A percentile compares a stretch with the other conserved stretches of the same genome.
Evolutionary conservation across 2,888 invertebrate genomes (phyloP).

Genomic region (Autographa pulchrina): DNA sequence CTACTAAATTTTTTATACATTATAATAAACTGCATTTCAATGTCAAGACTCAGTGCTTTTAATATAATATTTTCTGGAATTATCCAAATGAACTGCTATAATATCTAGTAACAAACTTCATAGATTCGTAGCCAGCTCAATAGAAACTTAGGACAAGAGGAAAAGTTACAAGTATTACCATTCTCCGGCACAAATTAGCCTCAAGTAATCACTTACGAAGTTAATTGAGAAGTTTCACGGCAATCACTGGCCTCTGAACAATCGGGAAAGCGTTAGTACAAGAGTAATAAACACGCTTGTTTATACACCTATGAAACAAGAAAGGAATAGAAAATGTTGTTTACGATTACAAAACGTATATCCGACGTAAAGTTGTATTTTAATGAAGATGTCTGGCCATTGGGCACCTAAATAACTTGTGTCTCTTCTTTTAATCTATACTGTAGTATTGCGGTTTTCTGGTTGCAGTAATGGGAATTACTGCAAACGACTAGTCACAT

Average conservation of each 20-base stretch:
- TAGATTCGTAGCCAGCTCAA: slow-evolving; percentile 5
- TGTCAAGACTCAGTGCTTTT: not conserved
- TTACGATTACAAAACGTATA: not conserved
- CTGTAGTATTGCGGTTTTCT: no score
- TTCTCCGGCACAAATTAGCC: slow-evolving; percentile 14
- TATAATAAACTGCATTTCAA: not conserved
- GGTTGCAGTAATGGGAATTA: no score
- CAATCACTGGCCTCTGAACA: slow-evolving; percentile 29
- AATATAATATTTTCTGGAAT: not conserved
- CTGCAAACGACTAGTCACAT: no score
- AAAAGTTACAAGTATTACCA: not conserved
- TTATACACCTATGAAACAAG: slow-evolving; percentile 21
- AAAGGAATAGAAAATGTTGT: not conserved
- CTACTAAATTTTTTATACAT: not conserved
- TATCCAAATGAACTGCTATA: not conserved
- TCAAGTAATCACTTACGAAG: slow-evolving; percentile 68
- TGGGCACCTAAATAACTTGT: not conserved
- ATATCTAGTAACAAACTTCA: not conserved
- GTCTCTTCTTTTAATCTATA: not conserved
- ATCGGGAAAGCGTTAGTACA: slow-evolving; percentile 47
- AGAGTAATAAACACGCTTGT: slow-evolving; percentile 43
- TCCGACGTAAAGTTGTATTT: not conserved
- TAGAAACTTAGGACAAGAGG: not conserved
- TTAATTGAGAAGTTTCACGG: slow-evolving; percentile 74
- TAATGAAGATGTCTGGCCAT: not conserved